Evolutionary conservation across 2,888 invertebrate genomes (phyloP), one percentile per base, ranked within the genome.

Genomic region (Mystacides longicornis): DNA sequence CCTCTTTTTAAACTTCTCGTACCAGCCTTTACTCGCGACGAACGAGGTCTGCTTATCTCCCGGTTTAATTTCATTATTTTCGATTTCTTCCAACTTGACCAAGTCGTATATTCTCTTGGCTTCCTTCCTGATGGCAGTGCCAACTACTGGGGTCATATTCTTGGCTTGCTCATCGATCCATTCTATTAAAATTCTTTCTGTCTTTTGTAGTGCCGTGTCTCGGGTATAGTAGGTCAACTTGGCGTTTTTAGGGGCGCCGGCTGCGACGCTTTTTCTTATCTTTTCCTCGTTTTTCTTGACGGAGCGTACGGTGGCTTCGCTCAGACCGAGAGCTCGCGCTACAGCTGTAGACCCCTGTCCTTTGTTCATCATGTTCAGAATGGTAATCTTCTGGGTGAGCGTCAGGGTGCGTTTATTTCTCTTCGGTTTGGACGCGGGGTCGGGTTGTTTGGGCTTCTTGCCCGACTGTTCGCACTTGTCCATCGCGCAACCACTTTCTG

Each of bases 131-230:
- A 64, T 62, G 46, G 51, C 49, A 18, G 59, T 49, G 33, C 54
- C 55, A 43, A 57, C 52, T n/a, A 61, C 18, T 11, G 60, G 58
- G 9, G 59, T 63, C 52, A 53, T 37, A 54, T 59, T 63, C 31
- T 52, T 21, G 31, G 55, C 55, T 54, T 43, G 42, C 11, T 62
- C 61, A 27, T 62, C 51, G 51, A 64, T 62, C 63, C 63, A 63
- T n/a, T 61, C 49, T 9, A 58, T 56, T 42, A 64, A 58, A 1
- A 52, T 59, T 52, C 58, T 59, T 58, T 64, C 63, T 58, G 50
- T 64, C 54, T 59, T 62, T 47, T 62, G 60, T 45, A 60, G 48
- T 5, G 59, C 18, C 54, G 51, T 33, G 48, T 63, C 54, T 58
- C 64, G 52, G 3, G 61, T 52, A 43, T 61, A 60, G 16, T 49